phyloP scores from a whole-genome alignment of 2,797 vertebrate genomes.

The Peromyscus attwateri region DNA sequence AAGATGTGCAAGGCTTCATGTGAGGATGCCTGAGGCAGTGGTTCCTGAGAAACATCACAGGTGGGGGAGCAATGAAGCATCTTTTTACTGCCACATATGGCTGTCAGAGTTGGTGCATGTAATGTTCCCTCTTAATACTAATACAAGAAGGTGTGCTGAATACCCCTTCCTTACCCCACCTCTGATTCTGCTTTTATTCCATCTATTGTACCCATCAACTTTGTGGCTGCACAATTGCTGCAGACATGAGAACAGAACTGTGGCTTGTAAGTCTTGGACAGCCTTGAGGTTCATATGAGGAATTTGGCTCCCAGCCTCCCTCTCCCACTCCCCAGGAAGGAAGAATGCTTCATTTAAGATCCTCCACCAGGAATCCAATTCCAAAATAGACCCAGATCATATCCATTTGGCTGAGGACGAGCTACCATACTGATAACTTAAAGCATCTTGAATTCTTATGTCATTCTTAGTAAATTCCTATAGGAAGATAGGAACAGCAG shows the following conservation, averaged over 20 bases:
- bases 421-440: background rate
- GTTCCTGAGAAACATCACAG: background rate
- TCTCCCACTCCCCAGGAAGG: background rate
- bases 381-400: background rate
- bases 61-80: background rate
- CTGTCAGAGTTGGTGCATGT: background rate
- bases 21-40: background rate
- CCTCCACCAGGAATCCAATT: background rate
- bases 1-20: background rate
- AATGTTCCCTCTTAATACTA: background rate
- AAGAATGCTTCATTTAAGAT: background rate
- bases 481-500: background rate
- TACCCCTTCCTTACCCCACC: rapidly evolving
- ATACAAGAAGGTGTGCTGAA: background rate
- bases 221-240: background rate
- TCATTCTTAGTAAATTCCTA: background rate
- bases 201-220: background rate
- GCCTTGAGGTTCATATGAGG: background rate
- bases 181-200: background rate
- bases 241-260: background rate
- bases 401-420: background rate
- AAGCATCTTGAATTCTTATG: background rate
- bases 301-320: background rate
- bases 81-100: rapidly evolving
- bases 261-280: background rate